A percentile compares a stretch with the other conserved stretches of the same genome.
phyloP scores from a whole-genome alignment of 1,140 invertebrate species.

The Neotoxoptera formosana region DNA sequence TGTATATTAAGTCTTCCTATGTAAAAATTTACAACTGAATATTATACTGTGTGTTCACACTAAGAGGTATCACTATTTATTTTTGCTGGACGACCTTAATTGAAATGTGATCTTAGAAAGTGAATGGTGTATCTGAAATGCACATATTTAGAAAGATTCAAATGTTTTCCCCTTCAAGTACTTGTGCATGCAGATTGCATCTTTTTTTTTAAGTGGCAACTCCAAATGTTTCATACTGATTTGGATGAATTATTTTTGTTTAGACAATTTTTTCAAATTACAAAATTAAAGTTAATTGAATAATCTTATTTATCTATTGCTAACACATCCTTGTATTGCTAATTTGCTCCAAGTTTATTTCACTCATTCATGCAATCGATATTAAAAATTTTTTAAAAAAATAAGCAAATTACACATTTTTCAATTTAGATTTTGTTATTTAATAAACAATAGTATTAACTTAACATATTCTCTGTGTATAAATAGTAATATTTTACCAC shows the following conservation, averaged over 20 bases:
- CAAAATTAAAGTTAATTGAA: not conserved
- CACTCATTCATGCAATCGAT: not conserved
- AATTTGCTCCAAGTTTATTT: not conserved
- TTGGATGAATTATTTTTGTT: not conserved
- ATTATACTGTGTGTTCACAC: not conserved
- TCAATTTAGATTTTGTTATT: not conserved
- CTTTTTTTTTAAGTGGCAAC: no score
- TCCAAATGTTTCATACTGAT: not conserved
- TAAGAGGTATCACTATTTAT: not conserved
- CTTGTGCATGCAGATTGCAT: no score
- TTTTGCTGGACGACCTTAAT: not conserved
- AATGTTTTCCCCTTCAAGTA: not conserved
- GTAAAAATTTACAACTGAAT: not conserved
- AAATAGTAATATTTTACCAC: not conserved
- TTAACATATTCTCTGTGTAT: not conserved
- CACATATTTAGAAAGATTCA: not conserved
- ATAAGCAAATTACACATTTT: not conserved
- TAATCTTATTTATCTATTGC: no score
- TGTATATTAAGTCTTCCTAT: conserved; percentile 28
- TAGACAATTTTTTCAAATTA: not conserved
- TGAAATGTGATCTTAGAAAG: not conserved
- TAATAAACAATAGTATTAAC: not conserved
- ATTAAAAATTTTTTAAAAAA: not conserved
- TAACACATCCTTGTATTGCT: no score
- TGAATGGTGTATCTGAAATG: not conserved